Base-by-base conservation (phyloP, 2,888 invertebrate genomes). In the Dynastes maya region DNA sequence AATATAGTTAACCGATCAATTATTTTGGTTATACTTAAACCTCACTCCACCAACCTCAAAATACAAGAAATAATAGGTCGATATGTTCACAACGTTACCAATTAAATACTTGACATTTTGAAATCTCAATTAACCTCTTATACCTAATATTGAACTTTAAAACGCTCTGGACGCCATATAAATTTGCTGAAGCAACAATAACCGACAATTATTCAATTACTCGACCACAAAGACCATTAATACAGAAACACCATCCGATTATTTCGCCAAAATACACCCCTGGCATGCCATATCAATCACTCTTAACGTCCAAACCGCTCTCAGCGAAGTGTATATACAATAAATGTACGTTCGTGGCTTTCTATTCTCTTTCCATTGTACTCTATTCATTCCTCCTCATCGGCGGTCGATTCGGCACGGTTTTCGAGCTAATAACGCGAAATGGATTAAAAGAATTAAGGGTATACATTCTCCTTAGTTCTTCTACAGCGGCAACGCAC, bases 371-470 rank as follows among this genome's bases (percentile, higher is more conserved):
- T 16, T 27, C 27, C 55, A 58, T 58, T 29, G 61, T 37, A 4
- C 11, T 37, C 68, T 27, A 72, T 70, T 63, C 75, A 63, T 67
- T 55, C 55, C 55, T 51, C 76, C 16, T 22, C 29, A 27, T 45
- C 29, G 61, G 55, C 53, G 77, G 71, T 71, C 76, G 63, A 82
- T 82, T 82, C 82, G 82, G 77, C 80, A 82, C 81, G 82, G 82
- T 80, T 79, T 79, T 71, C 76, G 80, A 80, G 78, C 80, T 82
- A 82, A 82, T 82, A 82, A 81, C 79, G 79, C 81, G 80, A 78
- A 79, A 72, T 72, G 72, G 72, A 72, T 72, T 72, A 61, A 72
- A 58, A 72, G 72, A 72, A 72, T 72, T 40, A 40, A 22, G 49
- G 67, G 45, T 53, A 51, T 68, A 68, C n/a, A n/a, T 55, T 55